Base-by-base conservation (phyloP, 2,888 invertebrate species). In the Epinotia nisella region DNA sequence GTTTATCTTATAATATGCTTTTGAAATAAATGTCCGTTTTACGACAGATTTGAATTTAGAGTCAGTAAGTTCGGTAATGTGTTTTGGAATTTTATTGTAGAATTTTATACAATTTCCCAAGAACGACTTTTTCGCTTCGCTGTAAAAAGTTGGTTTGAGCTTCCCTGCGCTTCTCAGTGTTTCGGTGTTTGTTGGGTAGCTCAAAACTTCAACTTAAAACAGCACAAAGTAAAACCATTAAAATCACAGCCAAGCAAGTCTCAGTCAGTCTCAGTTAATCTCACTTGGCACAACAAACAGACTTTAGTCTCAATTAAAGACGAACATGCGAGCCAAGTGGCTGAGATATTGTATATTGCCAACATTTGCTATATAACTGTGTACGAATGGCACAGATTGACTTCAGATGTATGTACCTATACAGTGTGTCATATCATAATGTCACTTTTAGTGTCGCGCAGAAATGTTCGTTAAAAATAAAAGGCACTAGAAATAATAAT, bases 251-350 rank as follows among this genome's bases (percentile, higher is more conserved):
- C 71, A 72, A 71, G 66, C 7, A 5, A 35, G 35, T 71, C 71
- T 71, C 60, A 64, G 68, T 69, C 35, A 9, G 35, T 71, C 66
- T 71, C 60, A 64, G 68, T 69, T 73, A 73, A 73, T 73, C 73
- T 58, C 58, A 64, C 64, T 73, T 73, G 73, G 73, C 73, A 58
- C 72, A 64, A 68, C 72, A 72, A 67, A 73, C 72, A 61, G 60
- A 55, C 70, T 70, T n/a, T 11, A 35, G 70, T 64, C 72, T 68
- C 68, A 73, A 73, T 73, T 73, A 73, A 73, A 69, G 41, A 64
- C 62, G 69, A 73, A 64, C 64, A 73, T 39, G 49, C 35, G 17
- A 51, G 71, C 71, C 66, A 73, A 73, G 68, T 68, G 61, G 10
- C 39, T 49, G 51, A 45, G 62, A 68, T 72, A 19, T 62, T 60